These are phyloP conservation scores for Acleris laterana DNA, from an alignment of 2,888 invertebrate genomes.

Conservation along the genomic window DNA sequence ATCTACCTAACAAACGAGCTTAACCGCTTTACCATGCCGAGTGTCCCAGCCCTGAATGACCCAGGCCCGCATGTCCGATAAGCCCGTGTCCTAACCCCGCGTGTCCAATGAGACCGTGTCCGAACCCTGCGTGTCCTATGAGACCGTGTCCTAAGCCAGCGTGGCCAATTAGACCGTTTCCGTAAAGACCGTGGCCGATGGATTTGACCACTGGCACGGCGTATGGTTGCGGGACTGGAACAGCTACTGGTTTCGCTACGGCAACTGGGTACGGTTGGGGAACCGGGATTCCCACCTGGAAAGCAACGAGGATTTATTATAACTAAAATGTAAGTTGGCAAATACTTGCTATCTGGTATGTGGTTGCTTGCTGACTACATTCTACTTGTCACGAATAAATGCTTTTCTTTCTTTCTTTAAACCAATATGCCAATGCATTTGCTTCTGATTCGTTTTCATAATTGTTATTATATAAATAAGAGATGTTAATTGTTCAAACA, in stretches of 20 bases:
- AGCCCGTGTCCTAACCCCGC: constrained; percentile 21
- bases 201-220: constrained; percentile 63
- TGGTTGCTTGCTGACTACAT: too few relatives aligned
- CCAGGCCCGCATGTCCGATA: constrained; percentile 12
- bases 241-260: constrained; percentile 71
- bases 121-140: constrained; percentile 35
- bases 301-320: background rate
- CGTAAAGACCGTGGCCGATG: constrained; percentile 39
- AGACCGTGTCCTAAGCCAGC: constrained; percentile 37
- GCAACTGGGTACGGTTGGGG: constrained; percentile 79
- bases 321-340: too few relatives aligned
- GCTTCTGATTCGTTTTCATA: too few relatives aligned
- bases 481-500: too few relatives aligned
- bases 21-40: constrained; percentile 60
- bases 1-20: constrained; percentile 46
- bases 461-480: too few relatives aligned
- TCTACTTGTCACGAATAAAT: too few relatives aligned
- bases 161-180: constrained; percentile 42
- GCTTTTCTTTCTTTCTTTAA: too few relatives aligned
- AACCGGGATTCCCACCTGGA: constrained; percentile 75
- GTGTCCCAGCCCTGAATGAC: constrained; percentile 46
- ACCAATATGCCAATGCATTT: too few relatives aligned
- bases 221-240: constrained; percentile 68
- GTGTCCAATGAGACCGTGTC: constrained; percentile 33
- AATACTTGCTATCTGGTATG: too few relatives aligned